phyloP scores from a whole-genome alignment of 2,888 invertebrate species.

The Morpho achilles region DNA sequence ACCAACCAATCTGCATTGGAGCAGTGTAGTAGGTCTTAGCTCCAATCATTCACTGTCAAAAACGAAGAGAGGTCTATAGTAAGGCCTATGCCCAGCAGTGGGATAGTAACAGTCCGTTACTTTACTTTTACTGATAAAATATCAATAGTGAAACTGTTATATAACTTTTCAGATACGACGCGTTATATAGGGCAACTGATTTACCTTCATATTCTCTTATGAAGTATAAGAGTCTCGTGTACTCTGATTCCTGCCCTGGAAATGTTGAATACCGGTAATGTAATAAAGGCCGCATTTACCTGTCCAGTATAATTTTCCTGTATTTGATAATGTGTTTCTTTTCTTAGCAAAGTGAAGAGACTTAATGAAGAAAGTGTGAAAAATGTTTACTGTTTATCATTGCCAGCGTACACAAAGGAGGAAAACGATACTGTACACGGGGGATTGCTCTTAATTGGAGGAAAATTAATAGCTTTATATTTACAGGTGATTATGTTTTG shows the following conservation, averaged over 20 bases:
- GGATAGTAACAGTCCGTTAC: too few relatives aligned
- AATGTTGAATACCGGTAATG: conserved; percentile 44
- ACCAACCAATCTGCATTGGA: too few relatives aligned
- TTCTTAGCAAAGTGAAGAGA: conserved; percentile 42
- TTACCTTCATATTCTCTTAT: conserved; percentile 43
- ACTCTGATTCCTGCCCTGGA: conserved; percentile 53
- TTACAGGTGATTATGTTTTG: conserved; percentile 43
- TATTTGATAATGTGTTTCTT: conserved; percentile 8
- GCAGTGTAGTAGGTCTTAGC: too few relatives aligned
- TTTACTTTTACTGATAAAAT: too few relatives aligned
- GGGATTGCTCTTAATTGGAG: conserved; percentile 50
- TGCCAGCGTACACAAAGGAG: conserved; percentile 53
- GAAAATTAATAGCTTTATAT: conserved; percentile 58
- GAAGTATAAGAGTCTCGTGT: conserved; percentile 43
- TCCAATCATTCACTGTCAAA: too few relatives aligned
- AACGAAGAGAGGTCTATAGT: too few relatives aligned
- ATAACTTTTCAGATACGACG: conserved; percentile 43
- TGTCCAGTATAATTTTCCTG: conserved; percentile 7
- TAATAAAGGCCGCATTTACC: conserved; percentile 11
- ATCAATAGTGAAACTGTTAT: too few relatives aligned
- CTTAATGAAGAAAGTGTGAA: conserved; percentile 37
- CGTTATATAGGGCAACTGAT: conserved; percentile 36
- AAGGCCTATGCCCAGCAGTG: too few relatives aligned
- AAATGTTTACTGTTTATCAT: conserved; percentile 56
- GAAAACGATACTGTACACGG: conserved; percentile 55